Base-by-base conservation (phyloP, 2,113 vertebrate species). In the Archilochus colubris region DNA sequence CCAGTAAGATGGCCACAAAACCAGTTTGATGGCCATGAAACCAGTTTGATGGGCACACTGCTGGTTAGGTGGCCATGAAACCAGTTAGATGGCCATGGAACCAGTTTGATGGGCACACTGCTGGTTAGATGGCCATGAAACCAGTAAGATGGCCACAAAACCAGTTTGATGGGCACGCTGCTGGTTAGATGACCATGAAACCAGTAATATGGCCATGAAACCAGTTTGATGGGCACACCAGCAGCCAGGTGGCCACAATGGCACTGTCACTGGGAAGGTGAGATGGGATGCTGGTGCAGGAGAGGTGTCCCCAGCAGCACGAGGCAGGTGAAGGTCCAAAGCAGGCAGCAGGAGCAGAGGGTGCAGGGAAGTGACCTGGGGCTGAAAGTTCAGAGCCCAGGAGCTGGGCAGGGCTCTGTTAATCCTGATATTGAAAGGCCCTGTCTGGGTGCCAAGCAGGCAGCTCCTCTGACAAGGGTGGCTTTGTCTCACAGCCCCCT, bases 401-500 rank as follows among this genome's bases (percentile, higher is more conserved):
- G 67, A 46, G 23, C 86, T n/a, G 93, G 91, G 86, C 83, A 85
- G 40, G 96, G 92, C 91, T 87, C 14, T 2, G 89, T 85, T 76
- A 84, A 95, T 3, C 30, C 64, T 9, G 27, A 94, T 23, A 87
- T 53, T 94, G 81, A 88, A 84, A 92, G 94, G 84, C 69, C 80
- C 83, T 96, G 95, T 94, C 36, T 15, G 25, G 4, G 14, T 28
- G 97, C 97, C 97, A 97, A 97, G 89, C 68, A 77, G 51, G 25
- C 73, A 63, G 85, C 43, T 54, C 22, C 46, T 83, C 4, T 66
- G 77, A 98, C 97, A 98, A 98, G 95, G 93, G 91, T 95, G 17
- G 95, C 97, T 98, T 98, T 98, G 97, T 98, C 92, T 92, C 9
- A 5, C 38, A 4, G 16, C 75, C 59, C 55, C 78, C 78, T 86